Base-by-base conservation (phyloP, 92 coral and sea anemone species). In the Parazoanthus atlanticus region DNA sequence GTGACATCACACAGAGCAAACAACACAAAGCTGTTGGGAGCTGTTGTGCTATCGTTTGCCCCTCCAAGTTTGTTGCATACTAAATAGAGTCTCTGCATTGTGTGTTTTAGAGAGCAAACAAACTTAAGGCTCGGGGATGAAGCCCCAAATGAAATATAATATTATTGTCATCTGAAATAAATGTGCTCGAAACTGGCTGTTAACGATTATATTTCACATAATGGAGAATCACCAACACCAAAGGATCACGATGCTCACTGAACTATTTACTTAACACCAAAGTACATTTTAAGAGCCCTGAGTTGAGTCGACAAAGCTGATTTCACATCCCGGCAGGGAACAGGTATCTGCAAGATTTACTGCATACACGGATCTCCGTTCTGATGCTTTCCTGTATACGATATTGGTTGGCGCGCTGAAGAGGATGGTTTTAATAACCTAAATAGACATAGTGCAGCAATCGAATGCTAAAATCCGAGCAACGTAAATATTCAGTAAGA, bases 331-430 rank as follows among this genome's bases (percentile, higher is more conserved):
- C 65, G 10, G 47, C n/a, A 75, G 79, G 77, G 41, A 25, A 21
- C 25, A 52, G 56, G 6, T 70, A 69, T 7, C 43, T 25, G 6
- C 52, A 75, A 19, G 46, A 75, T 38, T 73, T 23, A 29, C 33
- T 36, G 25, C 23, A 73, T 28, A 29, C 75, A 70, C 9, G 6
- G 76, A 36, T 31, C 21, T 30, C 3, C 17, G 36, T 31, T 31
- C 12, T 46, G 12, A 46, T 73, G 47, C 61, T 36, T 11, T 28
- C 19, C 36, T 78, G 61, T 49, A 47, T 25, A 10, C 36, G 15
- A 78, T 46, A 46, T 78, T 47, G 82, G 82, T 52, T 13, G 19
- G 19, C 58, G 82, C 38, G 82, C 34, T 66, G 46, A 82, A 82
- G 54, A 43, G 19, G 72, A 6, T 5, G 72, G 1, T 7, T 7